Base-by-base conservation (phyloP, 2,888 invertebrate genomes). In the Coelinius sp. region DNA sequence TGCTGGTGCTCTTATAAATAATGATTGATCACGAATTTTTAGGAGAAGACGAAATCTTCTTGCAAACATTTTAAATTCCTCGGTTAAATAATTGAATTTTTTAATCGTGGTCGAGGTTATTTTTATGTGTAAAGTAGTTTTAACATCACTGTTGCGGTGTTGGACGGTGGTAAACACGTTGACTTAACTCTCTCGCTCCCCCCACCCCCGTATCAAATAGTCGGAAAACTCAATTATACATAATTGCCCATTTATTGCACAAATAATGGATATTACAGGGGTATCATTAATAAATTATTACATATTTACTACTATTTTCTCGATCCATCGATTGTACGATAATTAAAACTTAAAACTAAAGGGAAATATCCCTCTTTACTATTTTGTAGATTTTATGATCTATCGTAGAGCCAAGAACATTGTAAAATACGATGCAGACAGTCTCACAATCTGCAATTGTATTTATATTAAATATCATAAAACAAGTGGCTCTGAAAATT, bases 11-110 rank as follows among this genome's bases (percentile, higher is more conserved):
- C 72, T 67, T 20, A 46, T 5, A 6, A 49, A 41, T 4, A 25
- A 20, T 25, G 22, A 35, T 35, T 70, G 63, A 14, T 70, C 63
- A 7, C 17, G 67, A 8, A 68, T 31, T 7, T 52, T 75, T 0
- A 73, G 25, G 24, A 76, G n/a, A 10, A 20, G 38, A 2, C 59
- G 75, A 12, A 76, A 27, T 65, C 70, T 71, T 64, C 68, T 62
- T 10, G 65, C 2, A 27, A 75, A 72, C 77, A 76, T 76, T 71
- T 22, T 73, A 52, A 31, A 49, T 49, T 10, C 1, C 17, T 17
- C 1, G 14, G 8, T 59, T n/a, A 5, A 5, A 56, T n/a, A n/a
- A 25, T 49, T 49, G 4, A 3, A 49, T 14, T 49, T 1, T 6
- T 22, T 22, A 20, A 10, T 20, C 10, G 22, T 49, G 49, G n/a